Evolutionary conservation across 2,113 vertebrate species (phyloP), one percentile per base, ranked within the genome.

Genomic region (Trochalopteron elliotii): DNA sequence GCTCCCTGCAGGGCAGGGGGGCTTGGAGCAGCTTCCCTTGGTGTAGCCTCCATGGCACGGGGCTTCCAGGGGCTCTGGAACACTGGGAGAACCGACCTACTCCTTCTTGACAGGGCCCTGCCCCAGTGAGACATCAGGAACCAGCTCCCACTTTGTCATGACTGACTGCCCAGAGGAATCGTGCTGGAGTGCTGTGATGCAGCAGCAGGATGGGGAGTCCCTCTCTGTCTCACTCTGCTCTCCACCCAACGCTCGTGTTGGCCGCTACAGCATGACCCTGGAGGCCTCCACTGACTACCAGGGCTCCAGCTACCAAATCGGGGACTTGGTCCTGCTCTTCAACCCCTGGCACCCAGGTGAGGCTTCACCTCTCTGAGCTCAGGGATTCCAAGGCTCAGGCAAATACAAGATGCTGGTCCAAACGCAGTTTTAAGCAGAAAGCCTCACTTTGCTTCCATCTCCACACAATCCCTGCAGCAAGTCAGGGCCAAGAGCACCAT

Each of bases 331-430:
- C 33, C 95, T 99, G 94, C 98, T 99, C 93, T 99, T 99, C 89
- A 99, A 99, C 12, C 92, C 99, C 56, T 99, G 99, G 99, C 99
- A 99, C 69, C 94, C 98, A 98, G 98, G 99, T 99, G 94, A 97
- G 97, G 52, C 31, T n/a, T 31, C 45, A 6, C 28, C 22, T 15
- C 59, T 27, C 56, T 8, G 1, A 42, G 6, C 2, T 5, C 3
- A 0, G 17, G 10, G 28, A 5, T 20, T 30, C 39, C 52, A 15
- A 3, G 33, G 50, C 27, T 12, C 17, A 24, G 24, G 12, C 1
- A 9, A 45, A 17, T 28, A 40, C 4, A 0, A 45, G 23, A 18
- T 3, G 0, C 24, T 37, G 64, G 22, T 49, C 37, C 12, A 22
- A 61, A 9, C 1, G 2, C 10, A 13, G 17, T 3, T 57, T 37